Evolutionary conservation across 1,140 invertebrate species (phyloP), one percentile per base, ranked within the genome.

Genomic region (Drosophila sechellia): DNA sequence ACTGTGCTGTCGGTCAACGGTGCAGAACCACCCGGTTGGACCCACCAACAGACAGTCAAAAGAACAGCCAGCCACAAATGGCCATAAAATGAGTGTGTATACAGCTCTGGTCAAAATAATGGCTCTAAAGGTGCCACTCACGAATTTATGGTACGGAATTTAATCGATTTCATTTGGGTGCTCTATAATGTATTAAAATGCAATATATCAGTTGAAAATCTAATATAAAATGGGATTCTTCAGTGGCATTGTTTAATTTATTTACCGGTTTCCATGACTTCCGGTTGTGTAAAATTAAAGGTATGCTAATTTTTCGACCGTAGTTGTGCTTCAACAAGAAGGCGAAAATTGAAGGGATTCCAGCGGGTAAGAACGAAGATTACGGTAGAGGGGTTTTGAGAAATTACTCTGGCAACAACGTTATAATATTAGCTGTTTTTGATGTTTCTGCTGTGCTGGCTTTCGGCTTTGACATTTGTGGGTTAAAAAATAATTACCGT

Each of bases 401-500:
- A 87, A 86, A 86, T 87, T 75, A 79, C 81, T 70, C 85, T 79
- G 52, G 52, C 76, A 53, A 84, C 81, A 81, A 76, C 59, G 59
- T 65, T 80, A 64, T 80, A 76, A 71, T 60, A 69, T 54, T 49
- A 42, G 55, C 27, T 43, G 42, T 27, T 55, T 25, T 59, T 42
- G 42, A 57, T 77, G 35, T 68, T 54, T 52, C 3, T 57, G 12
- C 27, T 39, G 10, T 70, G 49, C 10, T 48, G 22, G 17, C 40
- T 39, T 27, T 39, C 59, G 25, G 76, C 84, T 84, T 79, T 87
- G 83, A 84, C 83, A 86, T 87, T 86, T 86, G 65, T 87, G 83
- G 75, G 83, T 76, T 86, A 81, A 64, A 74, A 81, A 73, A 72
- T 73, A 87, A 87, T 79, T 87, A 87, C 52, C 61, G 69, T 64